phyloP scores from a whole-genome alignment of 1,140 invertebrate genomes.

The Helicoverpa zea region DNA sequence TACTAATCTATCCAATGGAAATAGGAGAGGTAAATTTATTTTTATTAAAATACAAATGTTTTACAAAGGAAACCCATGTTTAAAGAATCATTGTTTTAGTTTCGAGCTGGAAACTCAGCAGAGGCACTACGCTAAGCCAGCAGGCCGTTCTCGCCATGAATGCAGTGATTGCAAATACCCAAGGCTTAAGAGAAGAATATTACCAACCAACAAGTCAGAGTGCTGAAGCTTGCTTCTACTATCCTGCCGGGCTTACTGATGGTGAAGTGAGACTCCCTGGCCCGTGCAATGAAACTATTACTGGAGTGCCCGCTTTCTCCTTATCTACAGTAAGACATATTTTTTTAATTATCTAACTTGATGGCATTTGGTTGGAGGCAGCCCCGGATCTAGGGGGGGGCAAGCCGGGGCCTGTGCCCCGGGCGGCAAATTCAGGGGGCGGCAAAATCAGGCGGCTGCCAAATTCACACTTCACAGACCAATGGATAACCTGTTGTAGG shows the following conservation, averaged over 20 bases:
- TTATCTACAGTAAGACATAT: neutral
- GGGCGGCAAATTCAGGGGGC: no score
- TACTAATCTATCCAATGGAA: slow-evolving; percentile 66
- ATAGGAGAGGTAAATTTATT: slow-evolving; percentile 50
- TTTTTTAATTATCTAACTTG: neutral
- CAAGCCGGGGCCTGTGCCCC: no score
- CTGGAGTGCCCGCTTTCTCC: slow-evolving; percentile 65
- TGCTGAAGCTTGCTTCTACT: slow-evolving; percentile 75
- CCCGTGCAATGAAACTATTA: slow-evolving; percentile 71
- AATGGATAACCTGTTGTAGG: no score
- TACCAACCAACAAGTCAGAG: slow-evolving; percentile 66
- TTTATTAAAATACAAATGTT: no score
- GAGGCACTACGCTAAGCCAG: slow-evolving; percentile 55
- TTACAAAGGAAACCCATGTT: neutral
- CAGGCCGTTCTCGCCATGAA: slow-evolving; percentile 61
- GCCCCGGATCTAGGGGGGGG: no score
- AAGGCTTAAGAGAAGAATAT: slow-evolving; percentile 64
- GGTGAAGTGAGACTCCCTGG: slow-evolving; percentile 70
- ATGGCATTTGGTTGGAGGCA: no score
- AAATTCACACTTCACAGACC: no score
- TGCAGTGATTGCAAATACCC: slow-evolving; percentile 57
- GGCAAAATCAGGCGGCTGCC: no score
- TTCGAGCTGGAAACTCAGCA: slow-evolving; percentile 80
- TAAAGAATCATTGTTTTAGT: slow-evolving; percentile 60
- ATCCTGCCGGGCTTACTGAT: slow-evolving; percentile 61